These are phyloP conservation scores for Alosa sapidissima DNA, from an alignment of 2,797 vertebrate genomes.

Conservation along the genomic window DNA sequence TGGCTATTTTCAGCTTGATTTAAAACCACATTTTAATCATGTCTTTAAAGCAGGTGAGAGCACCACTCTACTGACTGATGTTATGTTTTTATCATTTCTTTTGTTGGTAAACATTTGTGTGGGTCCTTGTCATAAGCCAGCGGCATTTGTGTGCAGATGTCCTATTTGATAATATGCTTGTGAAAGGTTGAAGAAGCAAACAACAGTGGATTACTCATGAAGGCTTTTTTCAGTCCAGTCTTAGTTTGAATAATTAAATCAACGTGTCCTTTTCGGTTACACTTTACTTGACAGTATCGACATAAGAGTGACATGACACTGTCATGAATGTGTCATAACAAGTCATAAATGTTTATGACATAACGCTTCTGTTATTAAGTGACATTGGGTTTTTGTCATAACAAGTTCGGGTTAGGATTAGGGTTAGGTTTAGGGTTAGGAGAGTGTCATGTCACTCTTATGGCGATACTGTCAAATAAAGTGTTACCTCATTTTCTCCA, in stretches of 20 bases:
- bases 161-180: not conserved
- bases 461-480: too few species aligned
- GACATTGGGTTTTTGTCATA: too few species aligned
- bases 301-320: too few species aligned
- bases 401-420: too few species aligned
- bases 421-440: too few species aligned
- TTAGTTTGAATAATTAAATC: not conserved
- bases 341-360: too few species aligned
- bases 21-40: constrained; percentile 40
- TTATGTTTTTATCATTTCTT: not conserved
- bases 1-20: not conserved
- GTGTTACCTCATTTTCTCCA: too few species aligned
- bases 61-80: not conserved
- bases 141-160: not conserved
- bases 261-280: too few species aligned
- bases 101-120: not conserved
- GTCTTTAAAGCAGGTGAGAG: constrained; percentile 86
- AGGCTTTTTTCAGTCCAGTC: not conserved
- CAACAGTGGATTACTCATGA: not conserved
- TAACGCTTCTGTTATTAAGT: too few species aligned
- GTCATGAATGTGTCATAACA: too few species aligned
- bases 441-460: too few species aligned
- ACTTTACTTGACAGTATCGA: too few species aligned
- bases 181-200: not conserved
- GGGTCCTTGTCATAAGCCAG: not conserved